Evolutionary conservation across 2,113 vertebrate genomes (phyloP).

Genomic region (Apus apus): DNA sequence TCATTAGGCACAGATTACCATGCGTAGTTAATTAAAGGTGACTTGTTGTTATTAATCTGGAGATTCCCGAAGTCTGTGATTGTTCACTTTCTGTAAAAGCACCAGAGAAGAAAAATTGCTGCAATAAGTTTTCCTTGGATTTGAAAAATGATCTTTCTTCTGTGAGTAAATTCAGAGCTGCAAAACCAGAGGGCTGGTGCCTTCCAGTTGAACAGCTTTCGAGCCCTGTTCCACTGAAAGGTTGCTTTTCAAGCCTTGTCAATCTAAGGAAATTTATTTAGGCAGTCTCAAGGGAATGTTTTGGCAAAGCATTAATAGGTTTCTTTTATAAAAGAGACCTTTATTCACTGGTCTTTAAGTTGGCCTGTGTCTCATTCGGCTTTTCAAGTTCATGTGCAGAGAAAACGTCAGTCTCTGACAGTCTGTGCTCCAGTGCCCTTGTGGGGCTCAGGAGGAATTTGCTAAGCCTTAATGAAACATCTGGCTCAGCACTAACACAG

Average conservation of each 20-base stretch:
- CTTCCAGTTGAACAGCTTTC: background rate
- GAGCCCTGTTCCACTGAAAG: background rate
- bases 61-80: background rate
- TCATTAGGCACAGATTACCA: background rate
- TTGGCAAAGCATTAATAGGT: conserved; percentile 4
- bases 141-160: background rate
- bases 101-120: background rate
- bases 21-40: background rate
- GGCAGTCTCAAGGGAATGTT: conserved; percentile 11
- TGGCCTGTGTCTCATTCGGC: background rate
- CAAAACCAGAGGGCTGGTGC: background rate
- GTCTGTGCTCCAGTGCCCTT: background rate
- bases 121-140: background rate
- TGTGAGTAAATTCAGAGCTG: background rate
- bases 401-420: background rate
- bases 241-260: background rate
- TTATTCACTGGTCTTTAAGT: background rate
- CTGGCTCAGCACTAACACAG: background rate
- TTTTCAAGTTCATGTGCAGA: background rate
- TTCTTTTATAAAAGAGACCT: background rate
- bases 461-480: background rate
- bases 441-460: background rate
- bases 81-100: background rate
- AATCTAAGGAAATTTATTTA: background rate
- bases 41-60: background rate